These are phyloP conservation scores for Periophthalmodon schlosseri DNA, from an alignment of 2,113 vertebrate species.

Conservation along the genomic window DNA sequence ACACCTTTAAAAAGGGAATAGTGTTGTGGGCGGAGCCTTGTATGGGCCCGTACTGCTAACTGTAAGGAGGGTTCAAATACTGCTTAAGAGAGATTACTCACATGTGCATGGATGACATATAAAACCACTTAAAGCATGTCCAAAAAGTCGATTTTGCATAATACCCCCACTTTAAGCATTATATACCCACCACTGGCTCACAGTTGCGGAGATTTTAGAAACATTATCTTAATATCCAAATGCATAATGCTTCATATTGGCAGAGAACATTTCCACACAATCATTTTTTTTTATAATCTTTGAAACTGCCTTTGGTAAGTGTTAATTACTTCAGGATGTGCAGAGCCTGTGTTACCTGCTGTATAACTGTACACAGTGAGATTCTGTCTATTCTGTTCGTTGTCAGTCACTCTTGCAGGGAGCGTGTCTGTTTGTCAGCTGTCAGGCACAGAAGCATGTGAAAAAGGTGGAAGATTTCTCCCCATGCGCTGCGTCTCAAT, in stretches of 20 bases:
- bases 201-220: not conserved
- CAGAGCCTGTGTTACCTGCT: constrained; percentile 16
- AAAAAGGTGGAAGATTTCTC: constrained; percentile 6
- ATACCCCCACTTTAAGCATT: too few species aligned
- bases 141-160: too few species aligned
- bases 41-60: too few species aligned
- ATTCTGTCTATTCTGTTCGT: constrained; percentile 27
- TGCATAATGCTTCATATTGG: not conserved
- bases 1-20: too few species aligned
- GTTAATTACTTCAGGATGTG: constrained; percentile 39
- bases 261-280: not conserved
- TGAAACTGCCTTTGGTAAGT: constrained; percentile 1
- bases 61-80: too few species aligned
- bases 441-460: constrained; percentile 28
- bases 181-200: too few species aligned
- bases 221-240: not conserved
- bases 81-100: too few species aligned
- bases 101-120: too few species aligned
- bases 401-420: constrained; percentile 48
- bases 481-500: constrained; percentile 17
- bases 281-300: not conserved
- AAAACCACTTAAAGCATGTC: too few species aligned
- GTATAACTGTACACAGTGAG: constrained; percentile 5
- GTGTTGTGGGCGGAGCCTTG: too few species aligned
- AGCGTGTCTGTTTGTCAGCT: constrained; percentile 52